Percentiles rank a stretch among this genome's conserved stretches.
phyloP scores from a whole-genome alignment of 2,888 invertebrate genomes.

The Augochlorella aurata region DNA sequence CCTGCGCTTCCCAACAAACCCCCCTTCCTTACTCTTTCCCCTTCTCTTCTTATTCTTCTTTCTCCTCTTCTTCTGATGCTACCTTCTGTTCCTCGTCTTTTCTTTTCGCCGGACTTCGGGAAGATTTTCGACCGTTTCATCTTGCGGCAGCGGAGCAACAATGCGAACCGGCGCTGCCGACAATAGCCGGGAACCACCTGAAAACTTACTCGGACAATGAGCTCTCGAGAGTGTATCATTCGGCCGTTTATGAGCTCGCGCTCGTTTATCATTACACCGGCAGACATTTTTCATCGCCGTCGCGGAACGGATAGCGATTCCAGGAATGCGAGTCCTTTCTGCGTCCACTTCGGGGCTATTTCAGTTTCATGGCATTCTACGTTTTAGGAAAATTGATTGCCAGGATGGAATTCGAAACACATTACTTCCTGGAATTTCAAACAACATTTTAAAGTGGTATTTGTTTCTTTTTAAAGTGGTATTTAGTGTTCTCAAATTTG shows the following conservation, averaged over 20 bases:
- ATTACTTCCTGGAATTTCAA: too few relatives aligned
- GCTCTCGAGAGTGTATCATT: constrained; percentile 77
- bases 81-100: constrained; percentile 24
- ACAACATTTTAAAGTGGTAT: too few relatives aligned
- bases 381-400: too few relatives aligned
- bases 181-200: constrained; percentile 72
- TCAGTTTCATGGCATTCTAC: too few relatives aligned
- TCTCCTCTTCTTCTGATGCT: constrained; percentile 3
- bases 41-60: constrained; percentile 17
- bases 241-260: constrained; percentile 76
- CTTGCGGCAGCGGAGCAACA: constrained; percentile 61
- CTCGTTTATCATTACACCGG: constrained; percentile 78
- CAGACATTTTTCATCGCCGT: constrained; percentile 74
- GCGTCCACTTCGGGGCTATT: neutral
- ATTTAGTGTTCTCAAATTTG: too few relatives aligned
- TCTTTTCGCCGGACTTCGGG: constrained; percentile 26
- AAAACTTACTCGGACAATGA: constrained; percentile 76
- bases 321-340: neutral
- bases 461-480: too few relatives aligned
- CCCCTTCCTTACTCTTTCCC: constrained; percentile 32
- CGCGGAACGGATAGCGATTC: constrained; percentile 51
- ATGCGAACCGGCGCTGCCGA: constrained; percentile 62
- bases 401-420: too few relatives aligned
- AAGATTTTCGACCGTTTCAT: constrained; percentile 67
- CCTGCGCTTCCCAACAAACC: constrained; percentile 26